Conservation (phyloP, 2,797 vertebrate genomes). For the Coracias cyanogaster region DNA sequence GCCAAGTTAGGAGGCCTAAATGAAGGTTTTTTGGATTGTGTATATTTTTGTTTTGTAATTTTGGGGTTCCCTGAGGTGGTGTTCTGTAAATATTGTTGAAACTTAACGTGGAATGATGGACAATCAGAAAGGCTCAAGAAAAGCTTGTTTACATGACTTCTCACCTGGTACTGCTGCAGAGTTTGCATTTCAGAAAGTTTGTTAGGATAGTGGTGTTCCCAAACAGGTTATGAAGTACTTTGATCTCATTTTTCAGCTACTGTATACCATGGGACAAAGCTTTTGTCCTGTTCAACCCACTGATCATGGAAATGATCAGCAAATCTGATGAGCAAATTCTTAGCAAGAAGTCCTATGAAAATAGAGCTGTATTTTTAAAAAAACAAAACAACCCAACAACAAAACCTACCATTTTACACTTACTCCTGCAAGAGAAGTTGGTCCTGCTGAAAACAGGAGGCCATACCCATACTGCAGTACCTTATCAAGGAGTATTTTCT, state of each 20-base stretch:
- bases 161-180: not conserved
- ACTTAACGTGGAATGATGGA: not conserved
- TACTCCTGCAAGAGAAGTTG: not conserved
- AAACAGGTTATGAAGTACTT: not conserved
- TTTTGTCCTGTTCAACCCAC: not conserved
- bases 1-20: not conserved
- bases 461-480: not conserved
- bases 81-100: not conserved
- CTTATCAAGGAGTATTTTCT: not conserved
- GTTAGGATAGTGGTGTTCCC: not conserved
- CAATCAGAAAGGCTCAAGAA: not conserved
- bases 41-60: not conserved
- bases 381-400: not conserved
- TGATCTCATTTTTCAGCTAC: not conserved
- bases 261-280: not conserved
- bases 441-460: not conserved
- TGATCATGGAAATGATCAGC: not conserved
- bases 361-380: not conserved
- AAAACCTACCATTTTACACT: not conserved
- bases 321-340: not conserved
- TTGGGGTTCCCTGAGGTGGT: not conserved
- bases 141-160: not conserved
- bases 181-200: not conserved
- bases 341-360: not conserved
- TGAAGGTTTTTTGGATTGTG: not conserved